Evolutionary conservation across 2,888 invertebrate species (phyloP), one percentile per base, ranked within the genome.

Genomic region (Belgica antarctica): DNA sequence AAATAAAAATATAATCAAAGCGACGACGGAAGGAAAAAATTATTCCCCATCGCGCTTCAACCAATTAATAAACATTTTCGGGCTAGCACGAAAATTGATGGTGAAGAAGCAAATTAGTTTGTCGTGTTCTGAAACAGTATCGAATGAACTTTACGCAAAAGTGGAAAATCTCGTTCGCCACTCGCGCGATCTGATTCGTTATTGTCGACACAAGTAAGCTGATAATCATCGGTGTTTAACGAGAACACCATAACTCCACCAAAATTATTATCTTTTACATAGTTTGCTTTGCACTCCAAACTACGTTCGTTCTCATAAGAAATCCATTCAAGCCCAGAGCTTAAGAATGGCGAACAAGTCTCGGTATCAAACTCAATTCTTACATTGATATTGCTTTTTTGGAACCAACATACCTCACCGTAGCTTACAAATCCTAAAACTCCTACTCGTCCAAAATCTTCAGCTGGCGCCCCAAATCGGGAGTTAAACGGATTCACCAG

Each of bases 161-260:
- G 73, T 1, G 79, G 79, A 71, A 79, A 79, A 0, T 73, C 73
- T 36, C 65, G 71, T 2, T 52, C 24, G 27, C 47, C 62, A 31
- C 71, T 62, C 47, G 31, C 36, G 10, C 1, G 73, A 8, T 62
- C 62, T 15, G 19, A 1, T 47, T 61, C 17, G 22, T 66, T 28
- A 36, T 72, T 73, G 4, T 73, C 72, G 25, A 73, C 73, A 76
- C 90, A 92, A 17, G 78, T 76, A 2, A 85, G 85, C 68, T 80
- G 81, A 77, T 85, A 87, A 78, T 94, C 94, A 77, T 94, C 94
- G 1, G 86, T 83, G 76, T 93, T 93, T 24, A 94, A 81, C 8
- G 90, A 88, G 79, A 88, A 92, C 71, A 93, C 82, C 93, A 94
- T 94, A 3, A 88, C 89, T 31, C 94, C 94, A 62, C 88, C 88